These are phyloP conservation scores for Cyphomyrus plagiostoma DNA, from an alignment of 2,113 vertebrate species.

Conservation along the genomic window DNA sequence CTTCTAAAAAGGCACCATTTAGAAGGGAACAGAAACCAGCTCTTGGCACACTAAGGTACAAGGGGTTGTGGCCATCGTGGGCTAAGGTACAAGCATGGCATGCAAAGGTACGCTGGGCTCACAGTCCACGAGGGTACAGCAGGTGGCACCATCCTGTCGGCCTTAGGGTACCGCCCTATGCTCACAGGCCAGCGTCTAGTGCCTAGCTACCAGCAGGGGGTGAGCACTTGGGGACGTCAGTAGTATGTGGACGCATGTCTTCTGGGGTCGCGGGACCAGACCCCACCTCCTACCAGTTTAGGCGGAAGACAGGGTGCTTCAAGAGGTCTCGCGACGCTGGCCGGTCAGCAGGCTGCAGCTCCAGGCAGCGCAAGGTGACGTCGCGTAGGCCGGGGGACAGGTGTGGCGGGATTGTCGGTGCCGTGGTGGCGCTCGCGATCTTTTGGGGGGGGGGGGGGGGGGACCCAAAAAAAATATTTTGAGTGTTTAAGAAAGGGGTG, in stretches of 20 bases:
- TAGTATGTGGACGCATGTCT: slow-evolving; percentile 45
- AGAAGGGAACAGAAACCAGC: slow-evolving; percentile 47
- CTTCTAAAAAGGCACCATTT: slow-evolving; percentile 60
- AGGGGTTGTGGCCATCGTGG: slow-evolving; percentile 48
- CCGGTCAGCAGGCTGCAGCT: slow-evolving; percentile 81
- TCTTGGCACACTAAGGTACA: slow-evolving; percentile 63
- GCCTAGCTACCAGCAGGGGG: slow-evolving; percentile 25
- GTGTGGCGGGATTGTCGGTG: slow-evolving; percentile 74
- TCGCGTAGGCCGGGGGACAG: slow-evolving; percentile 77
- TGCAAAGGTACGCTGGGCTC: neutral
- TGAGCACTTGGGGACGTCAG: slow-evolving; percentile 49
- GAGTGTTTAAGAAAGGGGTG: no score
- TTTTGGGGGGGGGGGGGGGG: slow-evolving; percentile 34
- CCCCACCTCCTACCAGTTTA: slow-evolving; percentile 62
- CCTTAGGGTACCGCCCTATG: slow-evolving; percentile 8
- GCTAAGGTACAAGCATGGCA: neutral
- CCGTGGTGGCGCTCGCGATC: slow-evolving; percentile 83
- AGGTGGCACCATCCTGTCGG: slow-evolving; percentile 57
- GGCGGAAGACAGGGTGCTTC: slow-evolving; percentile 81
- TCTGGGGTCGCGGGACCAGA: neutral
- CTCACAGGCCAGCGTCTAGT: neutral
- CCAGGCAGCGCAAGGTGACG: slow-evolving; percentile 79
- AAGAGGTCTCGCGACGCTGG: slow-evolving; percentile 77
- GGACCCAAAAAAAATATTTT: no score
- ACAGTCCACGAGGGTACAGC: slow-evolving; percentile 59